Evolutionary conservation across 37 sponge, comb jelly and placozoan species (phyloP).

Genomic region (Spongilla lacustris): DNA sequence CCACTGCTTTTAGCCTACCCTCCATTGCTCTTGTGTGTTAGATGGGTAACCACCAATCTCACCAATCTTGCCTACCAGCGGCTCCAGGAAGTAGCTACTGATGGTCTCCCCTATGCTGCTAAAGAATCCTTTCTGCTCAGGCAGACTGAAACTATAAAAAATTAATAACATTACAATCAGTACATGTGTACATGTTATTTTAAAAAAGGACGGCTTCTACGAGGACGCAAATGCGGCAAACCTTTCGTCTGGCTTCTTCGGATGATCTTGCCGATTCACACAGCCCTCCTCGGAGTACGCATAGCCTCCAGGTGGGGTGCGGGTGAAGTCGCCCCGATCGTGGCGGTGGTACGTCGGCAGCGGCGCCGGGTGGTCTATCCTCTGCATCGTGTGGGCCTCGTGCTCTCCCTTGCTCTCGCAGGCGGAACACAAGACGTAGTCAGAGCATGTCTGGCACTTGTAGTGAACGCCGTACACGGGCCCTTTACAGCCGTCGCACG

Average conservation of each 20-base stretch:
- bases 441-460: slow-evolving; percentile 72
- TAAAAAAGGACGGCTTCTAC: too few relatives aligned
- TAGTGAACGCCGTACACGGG: slow-evolving; percentile 56
- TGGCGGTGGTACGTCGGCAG: too few relatives aligned
- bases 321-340: not conserved
- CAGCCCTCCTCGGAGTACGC: not conserved
- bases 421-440: slow-evolving; percentile 73
- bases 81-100: not conserved
- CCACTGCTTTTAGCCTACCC: not conserved
- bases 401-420: slow-evolving; percentile 76
- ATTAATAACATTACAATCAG: too few relatives aligned
- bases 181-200: too few relatives aligned
- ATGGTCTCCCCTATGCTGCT: not conserved
- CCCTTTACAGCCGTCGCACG: slow-evolving; percentile 75
- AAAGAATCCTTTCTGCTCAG: not conserved
- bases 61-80: not conserved
- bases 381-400: slow-evolving; percentile 60
- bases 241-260: not conserved
- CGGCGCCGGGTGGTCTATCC: slow-evolving; percentile 11
- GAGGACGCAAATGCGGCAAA: too few relatives aligned
- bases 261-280: too few relatives aligned
- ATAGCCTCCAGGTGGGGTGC: not conserved
- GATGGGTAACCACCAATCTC: not conserved
- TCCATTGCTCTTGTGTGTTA: not conserved
- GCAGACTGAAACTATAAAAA: not conserved